Evolutionary conservation across 2,113 vertebrate species (phyloP), one percentile per base, ranked within the genome.

Genomic region (Stictonetta naevosa): DNA sequence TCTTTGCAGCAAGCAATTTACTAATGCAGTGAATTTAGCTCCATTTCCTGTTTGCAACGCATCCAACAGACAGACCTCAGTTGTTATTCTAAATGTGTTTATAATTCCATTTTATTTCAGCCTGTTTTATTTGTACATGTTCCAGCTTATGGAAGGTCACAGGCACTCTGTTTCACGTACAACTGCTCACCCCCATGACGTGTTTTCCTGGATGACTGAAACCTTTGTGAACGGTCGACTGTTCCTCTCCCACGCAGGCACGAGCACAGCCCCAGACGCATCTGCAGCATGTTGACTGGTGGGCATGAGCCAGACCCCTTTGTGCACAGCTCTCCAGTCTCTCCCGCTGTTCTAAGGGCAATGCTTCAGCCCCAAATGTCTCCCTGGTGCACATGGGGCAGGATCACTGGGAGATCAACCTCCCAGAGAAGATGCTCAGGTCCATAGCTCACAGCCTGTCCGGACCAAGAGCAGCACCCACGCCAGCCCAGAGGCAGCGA

Each of bases 61-160:
- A 67, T 79, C 93, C 92, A 89, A 56, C 60, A 75, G 71, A 64
- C 88, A 89, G 91, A 66, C 53, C 79, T 83, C 59, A 73, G 84
- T 69, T 85, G 55, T 90, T 76, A 66, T 55, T 87, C 88, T 58
- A 68, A 94, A 94, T 16, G 48, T 84, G 90, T 88, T 92, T 93
- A 75, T 92, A 93, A 92, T 73, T 68, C 46, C 38, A 62, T 88
- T 90, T 96, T 50, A 92, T 95, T 93, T 76, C 77, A 55, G 77
- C 53, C 71, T 91, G 77, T 58, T 95, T 89, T 76, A 87, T 79
- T 93, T 95, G 92, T 92, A 91, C 5, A 6, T 26, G 73, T 62
- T 89, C 90, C 83, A 92, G 58, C 25, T 11, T 34, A 56, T 34
- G 68, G 82, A 71, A 92, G 87, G 83, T 93, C 88, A 72, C 80